phyloP scores from a whole-genome alignment of 1,140 invertebrate genomes.

The Bicyclus anynana region DNA sequence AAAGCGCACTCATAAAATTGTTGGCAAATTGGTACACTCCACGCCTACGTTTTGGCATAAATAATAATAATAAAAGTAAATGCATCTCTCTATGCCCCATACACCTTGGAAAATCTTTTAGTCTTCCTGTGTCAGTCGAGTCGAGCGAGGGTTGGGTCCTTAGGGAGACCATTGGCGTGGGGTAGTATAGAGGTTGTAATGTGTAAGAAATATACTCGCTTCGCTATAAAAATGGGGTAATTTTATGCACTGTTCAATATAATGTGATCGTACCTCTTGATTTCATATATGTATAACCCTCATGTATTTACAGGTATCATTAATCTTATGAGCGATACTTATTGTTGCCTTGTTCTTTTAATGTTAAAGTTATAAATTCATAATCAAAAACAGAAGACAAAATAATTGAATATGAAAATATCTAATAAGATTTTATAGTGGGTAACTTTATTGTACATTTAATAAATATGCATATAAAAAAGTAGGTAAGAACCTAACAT shows the following conservation, averaged over 20 bases:
- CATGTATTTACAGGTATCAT: too few relatives aligned
- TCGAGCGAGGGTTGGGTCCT: constrained; percentile 39
- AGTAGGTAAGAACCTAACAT: too few relatives aligned
- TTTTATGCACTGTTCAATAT: constrained; percentile 64
- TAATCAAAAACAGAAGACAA: too few relatives aligned
- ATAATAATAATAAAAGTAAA: constrained; percentile 71
- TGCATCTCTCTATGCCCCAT: constrained; percentile 51
- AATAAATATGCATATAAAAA: too few relatives aligned
- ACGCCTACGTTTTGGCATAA: constrained; percentile 50
- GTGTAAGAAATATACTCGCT: constrained; percentile 54
- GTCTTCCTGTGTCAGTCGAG: constrained; percentile 39
- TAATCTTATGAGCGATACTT: too few relatives aligned
- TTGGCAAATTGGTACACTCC: constrained; percentile 52
- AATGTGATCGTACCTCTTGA: constrained; percentile 31
- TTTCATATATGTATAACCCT: constrained; percentile 10
- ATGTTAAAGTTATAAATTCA: too few relatives aligned
- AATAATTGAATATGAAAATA: too few relatives aligned
- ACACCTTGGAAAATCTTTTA: constrained; percentile 63
- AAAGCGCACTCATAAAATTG: constrained; percentile 58
- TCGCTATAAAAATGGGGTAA: constrained; percentile 61
- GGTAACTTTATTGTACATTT: too few relatives aligned
- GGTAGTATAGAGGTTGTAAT: constrained; percentile 40
- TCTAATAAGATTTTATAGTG: too few relatives aligned
- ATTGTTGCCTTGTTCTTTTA: too few relatives aligned
- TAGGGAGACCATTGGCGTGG: constrained; percentile 35